Evolutionary conservation across 1,140 invertebrate species (phyloP).

Genomic region (Vollenhovia emeryi): DNA sequence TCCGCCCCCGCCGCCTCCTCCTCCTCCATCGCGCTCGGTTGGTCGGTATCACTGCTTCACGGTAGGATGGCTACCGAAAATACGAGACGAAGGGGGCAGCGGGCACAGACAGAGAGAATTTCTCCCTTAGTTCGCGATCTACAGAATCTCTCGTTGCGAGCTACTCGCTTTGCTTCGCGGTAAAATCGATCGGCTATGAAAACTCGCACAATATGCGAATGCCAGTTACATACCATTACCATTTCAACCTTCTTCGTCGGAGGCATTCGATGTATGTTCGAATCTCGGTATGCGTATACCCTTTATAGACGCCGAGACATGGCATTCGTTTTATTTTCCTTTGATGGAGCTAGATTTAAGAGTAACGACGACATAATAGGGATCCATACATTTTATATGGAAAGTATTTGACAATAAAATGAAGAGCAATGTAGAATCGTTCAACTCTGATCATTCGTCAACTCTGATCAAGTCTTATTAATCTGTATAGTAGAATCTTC

Average conservation of each 20-base stretch:
- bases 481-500: background rate
- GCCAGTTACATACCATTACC: conserved; percentile 22
- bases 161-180: conserved; percentile 41
- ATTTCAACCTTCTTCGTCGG: conserved; percentile 3
- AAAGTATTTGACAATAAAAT: background rate
- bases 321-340: background rate
- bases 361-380: background rate
- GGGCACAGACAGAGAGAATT: conserved; percentile 58
- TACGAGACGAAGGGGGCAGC: conserved; percentile 65
- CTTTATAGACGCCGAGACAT: background rate
- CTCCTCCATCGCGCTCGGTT: conserved; percentile 59
- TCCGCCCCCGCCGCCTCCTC: background rate
- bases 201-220: conserved; percentile 57
- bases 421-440: background rate
- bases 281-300: background rate
- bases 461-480: background rate
- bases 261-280: background rate
- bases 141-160: conserved; percentile 39
- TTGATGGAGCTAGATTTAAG: background rate
- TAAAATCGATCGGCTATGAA: conserved; percentile 70
- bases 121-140: conserved; percentile 59
- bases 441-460: background rate
- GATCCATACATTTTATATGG: background rate
- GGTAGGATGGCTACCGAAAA: conserved; percentile 73
- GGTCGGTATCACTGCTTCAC: conserved; percentile 75